Evolutionary conservation across 2,797 vertebrate genomes (phyloP).

Genomic region (Echeneis naucrates): DNA sequence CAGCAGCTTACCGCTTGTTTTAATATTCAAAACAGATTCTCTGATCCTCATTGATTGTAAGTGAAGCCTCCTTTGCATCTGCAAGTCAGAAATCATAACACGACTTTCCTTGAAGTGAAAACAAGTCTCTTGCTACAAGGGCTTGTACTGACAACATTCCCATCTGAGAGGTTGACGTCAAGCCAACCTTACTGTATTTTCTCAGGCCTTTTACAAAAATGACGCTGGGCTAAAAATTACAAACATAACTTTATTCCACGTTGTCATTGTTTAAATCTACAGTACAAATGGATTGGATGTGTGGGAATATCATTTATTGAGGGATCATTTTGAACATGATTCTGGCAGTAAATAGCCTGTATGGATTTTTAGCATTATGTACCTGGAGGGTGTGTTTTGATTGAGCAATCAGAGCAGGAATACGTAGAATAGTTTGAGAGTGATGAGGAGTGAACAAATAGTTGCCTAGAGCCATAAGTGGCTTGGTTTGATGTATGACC

Average conservation of each 20-base stretch:
- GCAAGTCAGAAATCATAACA: conserved; percentile 6
- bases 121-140: not conserved
- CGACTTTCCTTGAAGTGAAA: conserved; percentile 20
- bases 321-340: not conserved
- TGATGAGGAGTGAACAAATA: not conserved
- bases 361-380: not conserved
- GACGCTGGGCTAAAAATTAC: conserved; percentile 27
- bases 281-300: not conserved
- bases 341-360: not conserved
- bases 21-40: conserved; percentile 1
- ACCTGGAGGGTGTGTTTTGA: conserved; percentile 24
- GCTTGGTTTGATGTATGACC: not conserved
- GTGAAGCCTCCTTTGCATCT: not conserved
- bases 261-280: not conserved
- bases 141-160: conserved; percentile 45
- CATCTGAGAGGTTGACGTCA: not conserved
- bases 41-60: not conserved
- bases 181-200: not conserved
- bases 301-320: not conserved
- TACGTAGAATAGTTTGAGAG: conserved; percentile 6
- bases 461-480: conserved; percentile 5
- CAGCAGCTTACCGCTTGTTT: conserved; percentile 3
- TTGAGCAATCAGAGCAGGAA: conserved; percentile 32
- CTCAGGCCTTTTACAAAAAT: conserved; percentile 42
- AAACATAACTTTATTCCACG: not conserved